Evolutionary conservation across 2,797 vertebrate species (phyloP).

Genomic region (Chanos chanos): DNA sequence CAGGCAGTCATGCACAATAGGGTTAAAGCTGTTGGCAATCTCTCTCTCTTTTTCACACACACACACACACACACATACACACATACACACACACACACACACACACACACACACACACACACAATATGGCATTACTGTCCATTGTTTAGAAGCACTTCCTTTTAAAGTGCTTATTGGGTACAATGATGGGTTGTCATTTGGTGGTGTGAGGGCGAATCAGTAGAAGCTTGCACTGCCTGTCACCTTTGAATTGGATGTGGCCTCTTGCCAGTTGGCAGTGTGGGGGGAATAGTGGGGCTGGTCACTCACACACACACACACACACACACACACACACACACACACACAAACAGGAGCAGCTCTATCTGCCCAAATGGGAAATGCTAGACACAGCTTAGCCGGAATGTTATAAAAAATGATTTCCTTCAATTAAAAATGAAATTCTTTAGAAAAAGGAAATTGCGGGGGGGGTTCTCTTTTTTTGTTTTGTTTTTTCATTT

Average conservation of each 20-base stretch:
- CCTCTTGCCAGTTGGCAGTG: constrained; percentile 21
- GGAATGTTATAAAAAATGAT: too few relatives aligned
- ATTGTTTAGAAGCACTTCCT: constrained; percentile 25
- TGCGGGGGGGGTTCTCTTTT: not conserved
- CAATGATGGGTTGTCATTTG: constrained; percentile 15
- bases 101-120: too few relatives aligned
- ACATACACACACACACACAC: too few relatives aligned
- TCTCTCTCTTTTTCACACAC: too few relatives aligned
- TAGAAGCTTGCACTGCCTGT: constrained; percentile 35
- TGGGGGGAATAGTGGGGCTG: constrained; percentile 37
- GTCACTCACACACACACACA: not conserved
- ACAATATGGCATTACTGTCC: constrained; percentile 27
- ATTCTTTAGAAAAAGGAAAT: too few relatives aligned
- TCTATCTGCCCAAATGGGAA: too few relatives aligned
- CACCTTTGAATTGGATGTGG: constrained; percentile 36
- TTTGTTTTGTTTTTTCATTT: too few relatives aligned
- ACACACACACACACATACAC: too few relatives aligned
- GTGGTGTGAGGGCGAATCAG: not conserved
- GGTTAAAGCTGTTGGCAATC: too few relatives aligned
- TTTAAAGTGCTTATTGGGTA: constrained; percentile 7
- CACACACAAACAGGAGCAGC: constrained; percentile 8
- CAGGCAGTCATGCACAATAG: constrained; percentile 19
- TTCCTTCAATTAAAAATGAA: too few relatives aligned
- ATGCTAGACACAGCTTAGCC: too few relatives aligned
- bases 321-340: constrained; percentile 6